A percentile compares a stretch with the other conserved stretches of the same genome.
Evolutionary conservation across 1,140 invertebrate genomes (phyloP).

Genomic region (Drosophila navojoa): DNA sequence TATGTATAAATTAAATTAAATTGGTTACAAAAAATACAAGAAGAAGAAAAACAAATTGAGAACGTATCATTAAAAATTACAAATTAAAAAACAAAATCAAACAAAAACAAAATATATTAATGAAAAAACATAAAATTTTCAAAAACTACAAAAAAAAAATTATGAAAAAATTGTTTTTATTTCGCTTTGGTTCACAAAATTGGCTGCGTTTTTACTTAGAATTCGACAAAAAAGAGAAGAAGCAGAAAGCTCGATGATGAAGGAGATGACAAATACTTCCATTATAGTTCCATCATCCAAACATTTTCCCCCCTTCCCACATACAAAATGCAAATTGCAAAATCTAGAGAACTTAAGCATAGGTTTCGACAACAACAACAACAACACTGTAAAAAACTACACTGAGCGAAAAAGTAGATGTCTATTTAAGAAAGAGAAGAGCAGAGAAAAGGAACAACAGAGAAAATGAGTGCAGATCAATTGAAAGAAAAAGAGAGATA

Average conservation of each 20-base stretch:
- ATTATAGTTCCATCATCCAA: too few species aligned
- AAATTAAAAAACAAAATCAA: constrained; percentile 1
- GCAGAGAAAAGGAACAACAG: too few species aligned
- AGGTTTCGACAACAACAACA: too few species aligned
- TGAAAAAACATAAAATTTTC: constrained; percentile 64
- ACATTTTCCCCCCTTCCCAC: too few species aligned
- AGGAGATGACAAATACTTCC: background rate
- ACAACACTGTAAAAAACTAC: too few species aligned
- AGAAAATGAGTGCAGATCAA: too few species aligned
- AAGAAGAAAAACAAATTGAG: constrained; percentile 38
- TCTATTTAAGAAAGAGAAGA: too few species aligned
- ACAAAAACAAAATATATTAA: constrained; percentile 2
- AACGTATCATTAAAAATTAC: constrained; percentile 68
- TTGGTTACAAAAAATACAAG: constrained; percentile 46
- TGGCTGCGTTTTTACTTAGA: constrained; percentile 41
- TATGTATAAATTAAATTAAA: constrained; percentile 33
- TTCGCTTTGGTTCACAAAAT: constrained; percentile 61
- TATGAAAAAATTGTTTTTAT: constrained; percentile 71
- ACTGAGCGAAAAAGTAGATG: too few species aligned
- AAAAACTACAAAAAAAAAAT: constrained; percentile 66
- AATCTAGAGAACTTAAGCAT: too few species aligned
- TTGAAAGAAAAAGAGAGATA: background rate
- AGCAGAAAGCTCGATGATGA: background rate
- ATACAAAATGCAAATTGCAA: too few species aligned
- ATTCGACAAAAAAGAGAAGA: background rate